These are phyloP conservation scores for Bovichtus variegatus DNA, from an alignment of 2,797 vertebrate species.

Conservation along the genomic window DNA sequence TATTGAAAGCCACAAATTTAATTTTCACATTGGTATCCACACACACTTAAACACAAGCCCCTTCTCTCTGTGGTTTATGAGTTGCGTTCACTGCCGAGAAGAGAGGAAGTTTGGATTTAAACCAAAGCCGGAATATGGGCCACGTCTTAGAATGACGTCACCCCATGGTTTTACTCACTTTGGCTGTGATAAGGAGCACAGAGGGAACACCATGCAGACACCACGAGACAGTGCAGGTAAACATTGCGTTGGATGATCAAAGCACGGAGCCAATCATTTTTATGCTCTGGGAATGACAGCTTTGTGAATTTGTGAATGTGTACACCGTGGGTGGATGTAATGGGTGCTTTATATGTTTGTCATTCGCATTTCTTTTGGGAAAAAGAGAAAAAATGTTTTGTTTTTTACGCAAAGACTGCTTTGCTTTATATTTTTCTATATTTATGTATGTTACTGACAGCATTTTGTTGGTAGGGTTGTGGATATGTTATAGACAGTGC, in stretches of 20 bases:
- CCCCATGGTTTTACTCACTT: slow-evolving; percentile 33
- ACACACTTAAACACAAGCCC: slow-evolving; percentile 1
- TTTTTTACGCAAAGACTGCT: neutral
- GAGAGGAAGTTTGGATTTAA: slow-evolving; percentile 61
- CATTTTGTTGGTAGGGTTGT: neutral
- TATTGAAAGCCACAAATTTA: slow-evolving; percentile 18
- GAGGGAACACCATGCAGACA: neutral
- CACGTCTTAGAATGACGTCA: slow-evolving; percentile 55
- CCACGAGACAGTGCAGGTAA: slow-evolving; percentile 43
- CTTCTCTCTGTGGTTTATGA: slow-evolving; percentile 8
- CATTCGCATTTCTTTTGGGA: slow-evolving; percentile 3
- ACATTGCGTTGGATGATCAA: slow-evolving; percentile 42
- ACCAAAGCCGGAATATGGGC: slow-evolving; percentile 51
- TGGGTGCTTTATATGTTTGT: neutral
- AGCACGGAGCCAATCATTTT: slow-evolving; percentile 15
- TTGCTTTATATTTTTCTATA: neutral
- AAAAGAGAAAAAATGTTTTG: neutral
- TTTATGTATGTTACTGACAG: neutral
- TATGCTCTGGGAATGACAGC: neutral
- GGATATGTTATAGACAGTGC: neutral
- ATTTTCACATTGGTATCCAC: slow-evolving; percentile 38
- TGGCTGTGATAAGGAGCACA: slow-evolving; percentile 32
- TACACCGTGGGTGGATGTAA: neutral
- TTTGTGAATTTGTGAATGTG: slow-evolving; percentile 19
- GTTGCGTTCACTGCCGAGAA: slow-evolving; percentile 33